phyloP scores from a whole-genome alignment of 2,797 vertebrate species.

The Smutsia temminckii region DNA sequence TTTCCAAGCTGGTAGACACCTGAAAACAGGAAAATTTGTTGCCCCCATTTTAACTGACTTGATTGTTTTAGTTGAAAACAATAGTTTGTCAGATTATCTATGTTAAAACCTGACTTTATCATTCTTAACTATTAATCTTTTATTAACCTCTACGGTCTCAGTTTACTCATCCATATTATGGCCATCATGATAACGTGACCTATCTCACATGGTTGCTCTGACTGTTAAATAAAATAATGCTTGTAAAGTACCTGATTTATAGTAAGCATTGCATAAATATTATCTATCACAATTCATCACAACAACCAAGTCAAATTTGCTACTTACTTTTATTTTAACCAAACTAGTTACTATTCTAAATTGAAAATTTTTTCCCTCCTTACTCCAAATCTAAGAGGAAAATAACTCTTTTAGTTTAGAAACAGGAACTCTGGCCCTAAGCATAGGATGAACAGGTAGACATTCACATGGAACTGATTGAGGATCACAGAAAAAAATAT shows the following conservation, averaged over 20 bases:
- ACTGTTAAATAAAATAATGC: neutral
- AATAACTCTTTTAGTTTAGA: constrained; percentile 10
- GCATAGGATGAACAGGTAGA: neutral
- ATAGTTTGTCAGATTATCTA: neutral
- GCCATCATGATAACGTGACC: neutral
- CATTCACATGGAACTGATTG: neutral
- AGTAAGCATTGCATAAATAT: neutral
- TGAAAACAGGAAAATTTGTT: neutral
- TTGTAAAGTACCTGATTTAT: neutral
- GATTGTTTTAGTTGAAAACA: neutral
- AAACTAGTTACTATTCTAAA: neutral
- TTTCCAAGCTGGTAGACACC: neutral
- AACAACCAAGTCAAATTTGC: neutral
- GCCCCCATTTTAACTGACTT: neutral
- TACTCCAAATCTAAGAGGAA: neutral
- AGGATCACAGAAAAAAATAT: neutral
- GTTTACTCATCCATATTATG: neutral
- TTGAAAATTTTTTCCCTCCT: neutral
- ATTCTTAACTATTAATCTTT: neutral
- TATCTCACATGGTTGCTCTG: neutral
- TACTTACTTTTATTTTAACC: neutral
- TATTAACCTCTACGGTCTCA: neutral
- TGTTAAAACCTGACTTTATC: neutral
- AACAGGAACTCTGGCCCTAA: neutral
- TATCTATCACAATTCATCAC: neutral